Percentiles rank a stretch among this genome's conserved stretches.
phyloP scores from a whole-genome alignment of 1,140 invertebrate species.

The Phocides pigmalion region DNA sequence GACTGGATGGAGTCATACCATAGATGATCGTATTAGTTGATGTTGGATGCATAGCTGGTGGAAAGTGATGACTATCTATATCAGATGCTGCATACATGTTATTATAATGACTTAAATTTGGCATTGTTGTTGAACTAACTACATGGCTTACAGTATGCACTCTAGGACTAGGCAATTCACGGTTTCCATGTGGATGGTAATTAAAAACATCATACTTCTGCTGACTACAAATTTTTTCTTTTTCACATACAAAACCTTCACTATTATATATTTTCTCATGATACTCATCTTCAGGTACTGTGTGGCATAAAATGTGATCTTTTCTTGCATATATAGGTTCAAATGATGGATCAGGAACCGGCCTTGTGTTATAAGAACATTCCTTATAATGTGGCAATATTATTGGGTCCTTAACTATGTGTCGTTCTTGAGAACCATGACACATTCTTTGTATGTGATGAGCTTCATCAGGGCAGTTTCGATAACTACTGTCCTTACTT shows the following conservation, averaged over 20 bases:
- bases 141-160: constrained; percentile 77
- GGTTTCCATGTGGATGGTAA: constrained; percentile 67
- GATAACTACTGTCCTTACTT: constrained; percentile 58
- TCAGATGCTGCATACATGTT: constrained; percentile 58
- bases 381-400: constrained; percentile 66
- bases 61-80: constrained; percentile 62
- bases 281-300: constrained; percentile 60
- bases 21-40: constrained; percentile 71
- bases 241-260: constrained; percentile 68
- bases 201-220: constrained; percentile 74
- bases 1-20: constrained; percentile 61
- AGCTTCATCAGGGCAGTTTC: constrained; percentile 58
- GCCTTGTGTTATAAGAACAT: constrained; percentile 53
- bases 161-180: constrained; percentile 63
- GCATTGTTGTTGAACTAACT: constrained; percentile 78
- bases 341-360: constrained; percentile 56
- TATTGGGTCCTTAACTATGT: constrained; percentile 61
- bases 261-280: constrained; percentile 63
- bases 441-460: constrained; percentile 69
- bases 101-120: constrained; percentile 75
- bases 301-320: constrained; percentile 57
- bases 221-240: constrained; percentile 75
- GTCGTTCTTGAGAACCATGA: constrained; percentile 68
- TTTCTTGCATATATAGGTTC: constrained; percentile 63
- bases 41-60: constrained; percentile 55